Evolutionary conservation across 2,888 invertebrate species (phyloP).

Genomic region (Rhogogaster chlorosoma): DNA sequence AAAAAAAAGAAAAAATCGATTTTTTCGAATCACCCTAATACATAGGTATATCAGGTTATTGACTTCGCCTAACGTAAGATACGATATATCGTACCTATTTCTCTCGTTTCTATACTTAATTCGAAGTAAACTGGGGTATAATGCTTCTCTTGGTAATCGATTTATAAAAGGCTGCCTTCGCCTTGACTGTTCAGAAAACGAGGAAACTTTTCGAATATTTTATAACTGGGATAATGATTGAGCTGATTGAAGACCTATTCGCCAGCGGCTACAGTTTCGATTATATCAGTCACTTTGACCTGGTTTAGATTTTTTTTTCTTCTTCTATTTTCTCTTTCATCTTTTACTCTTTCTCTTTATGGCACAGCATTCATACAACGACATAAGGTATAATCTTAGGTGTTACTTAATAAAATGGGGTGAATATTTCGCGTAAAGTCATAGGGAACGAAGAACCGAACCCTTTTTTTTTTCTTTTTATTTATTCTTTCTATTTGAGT

Average conservation of each 20-base stretch:
- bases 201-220: conserved; percentile 39
- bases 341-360: neutral
- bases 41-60: neutral
- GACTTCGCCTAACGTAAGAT: conserved; percentile 11
- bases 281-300: conserved; percentile 10
- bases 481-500: neutral
- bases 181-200: neutral
- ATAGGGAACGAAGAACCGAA: neutral
- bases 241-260: conserved; percentile 25
- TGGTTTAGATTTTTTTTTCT: neutral
- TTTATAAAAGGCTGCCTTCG: conserved; percentile 34
- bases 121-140: conserved; percentile 43
- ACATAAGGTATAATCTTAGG: neutral
- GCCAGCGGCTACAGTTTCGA: neutral
- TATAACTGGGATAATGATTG: conserved; percentile 40
- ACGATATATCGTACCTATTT: neutral
- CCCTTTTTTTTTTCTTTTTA: neutral
- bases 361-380: neutral
- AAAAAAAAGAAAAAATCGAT: too few species aligned
- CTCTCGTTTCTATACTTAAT: conserved; percentile 10
- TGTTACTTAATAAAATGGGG: neutral
- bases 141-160: conserved; percentile 45
- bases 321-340: neutral
- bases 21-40: too few species aligned
- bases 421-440: neutral